Evolutionary conservation across 2,888 invertebrate species (phyloP).

Genomic region (Seladonia tumulorum): DNA sequence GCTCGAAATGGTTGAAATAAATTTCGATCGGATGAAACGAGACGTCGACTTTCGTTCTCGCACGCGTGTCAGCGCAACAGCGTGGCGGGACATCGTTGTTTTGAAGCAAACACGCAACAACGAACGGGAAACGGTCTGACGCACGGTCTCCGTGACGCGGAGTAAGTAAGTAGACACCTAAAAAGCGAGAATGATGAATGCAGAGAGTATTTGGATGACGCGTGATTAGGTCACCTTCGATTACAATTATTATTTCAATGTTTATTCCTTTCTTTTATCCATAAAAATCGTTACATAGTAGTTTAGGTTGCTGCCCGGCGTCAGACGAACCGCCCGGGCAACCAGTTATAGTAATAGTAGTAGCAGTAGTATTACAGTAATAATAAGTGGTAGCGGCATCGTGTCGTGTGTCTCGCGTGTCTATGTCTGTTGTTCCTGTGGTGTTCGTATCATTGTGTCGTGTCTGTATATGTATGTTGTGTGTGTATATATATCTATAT

Average conservation of each 20-base stretch:
- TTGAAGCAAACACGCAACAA: conserved; percentile 5
- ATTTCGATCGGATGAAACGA: neutral
- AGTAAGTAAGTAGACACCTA: conserved; percentile 44
- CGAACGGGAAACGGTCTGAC: conserved; percentile 4
- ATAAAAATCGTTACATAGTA: conserved; percentile 83
- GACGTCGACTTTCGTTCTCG: neutral
- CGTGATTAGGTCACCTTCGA: conserved; percentile 64
- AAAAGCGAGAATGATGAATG: conserved; percentile 41
- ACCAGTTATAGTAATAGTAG: conserved; percentile 75
- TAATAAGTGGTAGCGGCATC: conserved; percentile 69
- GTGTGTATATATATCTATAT: neutral
- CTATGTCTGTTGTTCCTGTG: conserved; percentile 7
- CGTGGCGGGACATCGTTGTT: neutral
- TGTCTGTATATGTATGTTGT: neutral
- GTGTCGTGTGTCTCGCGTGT: conserved; percentile 55
- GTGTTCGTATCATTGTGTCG: neutral
- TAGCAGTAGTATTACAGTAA: conserved; percentile 75
- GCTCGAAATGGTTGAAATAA: neutral
- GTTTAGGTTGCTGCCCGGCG: conserved; percentile 76
- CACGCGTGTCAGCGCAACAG: neutral
- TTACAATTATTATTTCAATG: conserved; percentile 79
- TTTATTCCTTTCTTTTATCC: conserved; percentile 80
- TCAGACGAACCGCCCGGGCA: conserved; percentile 75
- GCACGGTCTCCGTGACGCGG: neutral
- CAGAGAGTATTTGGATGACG: conserved; percentile 47